These are phyloP conservation scores for Rhea americana DNA, from an alignment of 2,113 vertebrate genomes.

Conservation along the genomic window DNA sequence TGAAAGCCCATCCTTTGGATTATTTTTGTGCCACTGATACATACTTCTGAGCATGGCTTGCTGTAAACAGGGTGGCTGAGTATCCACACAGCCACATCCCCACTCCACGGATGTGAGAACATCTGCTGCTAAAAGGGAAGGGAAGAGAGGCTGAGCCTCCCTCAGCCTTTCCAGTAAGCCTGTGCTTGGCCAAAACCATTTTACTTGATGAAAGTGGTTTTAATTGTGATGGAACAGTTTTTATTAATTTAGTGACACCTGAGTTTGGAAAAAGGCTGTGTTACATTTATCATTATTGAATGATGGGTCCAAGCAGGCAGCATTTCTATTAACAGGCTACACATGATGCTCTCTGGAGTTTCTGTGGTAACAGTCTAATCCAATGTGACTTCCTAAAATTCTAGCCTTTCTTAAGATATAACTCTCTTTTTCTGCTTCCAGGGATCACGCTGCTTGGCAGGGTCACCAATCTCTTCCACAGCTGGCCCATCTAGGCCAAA, in stretches of 20 bases:
- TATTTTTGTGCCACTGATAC: neutral
- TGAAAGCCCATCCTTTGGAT: neutral
- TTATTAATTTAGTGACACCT: neutral
- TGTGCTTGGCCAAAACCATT: neutral
- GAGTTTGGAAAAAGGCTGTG: neutral
- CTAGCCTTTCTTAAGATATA: neutral
- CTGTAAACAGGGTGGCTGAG: neutral
- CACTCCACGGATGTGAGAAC: rapidly evolving
- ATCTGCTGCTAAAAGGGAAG: neutral
- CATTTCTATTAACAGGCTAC: neutral
- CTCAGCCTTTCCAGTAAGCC: neutral
- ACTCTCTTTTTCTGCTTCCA: neutral
- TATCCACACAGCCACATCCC: neutral
- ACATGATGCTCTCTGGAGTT: slow-evolving; percentile 19
- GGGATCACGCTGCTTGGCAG: neutral
- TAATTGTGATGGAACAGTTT: neutral
- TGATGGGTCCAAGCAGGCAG: neutral
- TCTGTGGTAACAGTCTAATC: neutral
- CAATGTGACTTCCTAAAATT: slow-evolving; percentile 30
- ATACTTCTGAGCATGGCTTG: neutral
- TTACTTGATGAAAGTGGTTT: neutral
- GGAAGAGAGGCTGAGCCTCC: neutral
- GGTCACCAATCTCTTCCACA: neutral
- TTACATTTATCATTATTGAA: neutral
- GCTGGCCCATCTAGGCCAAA: neutral